Percentiles rank a stretch among this genome's conserved stretches.
phyloP scores from a whole-genome alignment of 2,113 vertebrate genomes.

The Nothocercus nigrocapillus region DNA sequence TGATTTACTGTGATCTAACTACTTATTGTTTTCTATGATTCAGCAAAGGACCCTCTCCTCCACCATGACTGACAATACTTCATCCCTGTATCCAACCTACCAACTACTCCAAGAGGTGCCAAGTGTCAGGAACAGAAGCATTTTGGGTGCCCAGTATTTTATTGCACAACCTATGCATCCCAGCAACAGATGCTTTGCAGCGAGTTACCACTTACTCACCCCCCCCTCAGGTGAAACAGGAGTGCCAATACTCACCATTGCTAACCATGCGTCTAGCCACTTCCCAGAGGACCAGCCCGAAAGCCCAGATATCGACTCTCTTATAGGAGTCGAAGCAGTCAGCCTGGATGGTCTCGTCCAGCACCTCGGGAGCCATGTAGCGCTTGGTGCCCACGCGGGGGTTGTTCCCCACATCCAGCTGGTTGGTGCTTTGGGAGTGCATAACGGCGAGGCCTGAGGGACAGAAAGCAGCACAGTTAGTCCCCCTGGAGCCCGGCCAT shows the following conservation, averaged over 20 bases:
- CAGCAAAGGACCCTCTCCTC: neutral
- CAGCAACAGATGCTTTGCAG: accelerated
- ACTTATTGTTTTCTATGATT: neutral
- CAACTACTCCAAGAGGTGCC: neutral
- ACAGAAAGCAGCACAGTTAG: neutral
- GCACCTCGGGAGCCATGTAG: conserved; percentile 97
- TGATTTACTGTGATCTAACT: neutral
- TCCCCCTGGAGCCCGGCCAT: no score
- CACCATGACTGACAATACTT: neutral
- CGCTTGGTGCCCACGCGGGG: conserved; percentile 97
- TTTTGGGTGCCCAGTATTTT: accelerated
- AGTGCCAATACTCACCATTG: conserved; percentile 84
- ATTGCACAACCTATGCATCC: accelerated
- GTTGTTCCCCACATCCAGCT: conserved; percentile 96
- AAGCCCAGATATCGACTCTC: conserved; percentile 96
- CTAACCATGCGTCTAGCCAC: conserved; percentile 94
- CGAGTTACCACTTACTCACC: accelerated
- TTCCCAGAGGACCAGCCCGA: conserved; percentile 98
- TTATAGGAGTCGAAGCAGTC: conserved; percentile 98
- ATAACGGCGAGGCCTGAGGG: conserved; percentile 92
- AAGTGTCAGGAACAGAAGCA: accelerated
- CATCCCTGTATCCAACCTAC: accelerated
- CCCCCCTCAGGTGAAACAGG: accelerated
- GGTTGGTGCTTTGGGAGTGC: conserved; percentile 98
- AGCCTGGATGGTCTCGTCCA: conserved; percentile 95